Conservation (phyloP, 2,888 invertebrate genomes). For the Drosophila mettleri region DNA sequence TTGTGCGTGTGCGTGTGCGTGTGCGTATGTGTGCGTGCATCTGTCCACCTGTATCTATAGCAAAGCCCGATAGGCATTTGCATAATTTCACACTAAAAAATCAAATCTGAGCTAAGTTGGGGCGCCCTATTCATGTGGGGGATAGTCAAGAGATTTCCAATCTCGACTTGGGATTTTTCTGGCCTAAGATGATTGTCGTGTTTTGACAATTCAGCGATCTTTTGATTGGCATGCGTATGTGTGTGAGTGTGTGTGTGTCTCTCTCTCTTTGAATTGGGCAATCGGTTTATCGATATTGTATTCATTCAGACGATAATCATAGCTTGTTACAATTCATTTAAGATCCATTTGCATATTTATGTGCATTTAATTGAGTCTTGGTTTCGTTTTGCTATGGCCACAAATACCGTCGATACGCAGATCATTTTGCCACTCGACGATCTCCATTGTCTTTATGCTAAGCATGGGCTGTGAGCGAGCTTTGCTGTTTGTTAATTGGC, state of each 20-base stretch:
- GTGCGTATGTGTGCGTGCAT: slow-evolving; percentile 29
- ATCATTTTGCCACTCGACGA: slow-evolving; percentile 41
- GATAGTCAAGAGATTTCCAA: slow-evolving; percentile 38
- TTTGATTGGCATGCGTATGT: slow-evolving; percentile 70
- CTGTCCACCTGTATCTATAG: slow-evolving; percentile 47
- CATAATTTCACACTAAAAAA: slow-evolving; percentile 78
- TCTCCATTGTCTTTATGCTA: slow-evolving; percentile 50
- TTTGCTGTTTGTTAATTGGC: slow-evolving; percentile 51
- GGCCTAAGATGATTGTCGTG: slow-evolving; percentile 48
- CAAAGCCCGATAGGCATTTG: slow-evolving; percentile 50
- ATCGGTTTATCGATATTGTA: slow-evolving; percentile 39
- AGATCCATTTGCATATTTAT: slow-evolving; percentile 74
- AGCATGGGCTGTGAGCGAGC: slow-evolving; percentile 26
- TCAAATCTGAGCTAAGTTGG: slow-evolving; percentile 39
- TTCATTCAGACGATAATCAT: slow-evolving; percentile 55
- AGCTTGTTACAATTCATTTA: slow-evolving; percentile 79
- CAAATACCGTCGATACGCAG: slow-evolving; percentile 22
- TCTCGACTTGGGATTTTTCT: slow-evolving; percentile 22
- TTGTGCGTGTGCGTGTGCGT: slow-evolving; percentile 27
- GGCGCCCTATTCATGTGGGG: slow-evolving; percentile 28
- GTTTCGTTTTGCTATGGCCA: slow-evolving; percentile 54
- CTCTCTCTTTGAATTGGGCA: slow-evolving; percentile 43
- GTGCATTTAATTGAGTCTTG: slow-evolving; percentile 74
- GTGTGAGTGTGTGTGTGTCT: slow-evolving; percentile 2
- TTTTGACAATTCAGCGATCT: slow-evolving; percentile 69